Percentiles rank a stretch among this genome's conserved stretches.
Conservation (phyloP, 2,113 vertebrate genomes). For the Hypocryptadius cinnamomeus region DNA sequence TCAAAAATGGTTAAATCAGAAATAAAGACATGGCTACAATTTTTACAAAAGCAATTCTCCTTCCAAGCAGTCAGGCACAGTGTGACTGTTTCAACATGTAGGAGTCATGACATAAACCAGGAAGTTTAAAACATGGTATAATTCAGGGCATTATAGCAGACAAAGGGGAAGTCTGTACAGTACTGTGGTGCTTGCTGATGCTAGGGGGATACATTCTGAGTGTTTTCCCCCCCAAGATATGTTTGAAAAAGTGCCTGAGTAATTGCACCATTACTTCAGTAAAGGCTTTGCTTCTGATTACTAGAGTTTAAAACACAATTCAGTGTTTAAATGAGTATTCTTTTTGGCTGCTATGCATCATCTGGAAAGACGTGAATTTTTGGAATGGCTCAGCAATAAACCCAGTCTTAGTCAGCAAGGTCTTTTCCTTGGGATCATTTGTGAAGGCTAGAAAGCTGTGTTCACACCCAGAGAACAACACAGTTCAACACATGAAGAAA, state of each 20-base stretch:
- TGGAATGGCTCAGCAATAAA: background rate
- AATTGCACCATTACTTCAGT: background rate
- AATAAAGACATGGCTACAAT: background rate
- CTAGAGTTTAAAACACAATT: background rate
- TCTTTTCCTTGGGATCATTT: background rate
- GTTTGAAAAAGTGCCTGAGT: background rate
- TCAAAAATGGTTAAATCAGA: background rate
- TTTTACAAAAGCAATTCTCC: background rate
- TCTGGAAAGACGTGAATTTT: background rate
- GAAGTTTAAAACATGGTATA: slow-evolving; percentile 20
- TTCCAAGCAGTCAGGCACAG: slow-evolving; percentile 3
- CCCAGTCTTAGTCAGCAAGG: background rate
- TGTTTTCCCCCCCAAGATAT: background rate
- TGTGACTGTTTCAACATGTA: background rate
- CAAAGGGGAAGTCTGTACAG: background rate
- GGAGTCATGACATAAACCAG: background rate
- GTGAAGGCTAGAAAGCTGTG: background rate
- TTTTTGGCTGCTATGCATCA: background rate
- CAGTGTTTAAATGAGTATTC: background rate
- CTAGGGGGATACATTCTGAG: background rate
- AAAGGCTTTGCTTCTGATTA: background rate
- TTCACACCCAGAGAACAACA: slow-evolving; percentile 33
- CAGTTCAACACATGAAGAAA: slow-evolving; percentile 40
- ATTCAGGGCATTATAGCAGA: background rate
- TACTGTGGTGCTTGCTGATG: background rate